phyloP scores from a whole-genome alignment of 2,797 vertebrate genomes.

The Halcyon leucocephala region DNA sequence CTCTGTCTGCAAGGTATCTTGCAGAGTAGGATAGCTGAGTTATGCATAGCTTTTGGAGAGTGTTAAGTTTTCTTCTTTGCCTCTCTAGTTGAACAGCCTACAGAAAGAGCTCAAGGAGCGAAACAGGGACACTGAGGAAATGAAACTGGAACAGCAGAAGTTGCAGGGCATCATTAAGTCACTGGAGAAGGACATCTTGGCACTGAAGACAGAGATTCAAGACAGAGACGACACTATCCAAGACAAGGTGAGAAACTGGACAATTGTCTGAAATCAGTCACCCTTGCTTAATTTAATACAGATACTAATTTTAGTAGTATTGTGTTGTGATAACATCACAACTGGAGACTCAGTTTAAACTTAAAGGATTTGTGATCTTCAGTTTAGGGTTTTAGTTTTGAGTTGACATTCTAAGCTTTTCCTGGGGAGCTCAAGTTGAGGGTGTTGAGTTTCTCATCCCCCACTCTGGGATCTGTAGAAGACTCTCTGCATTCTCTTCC shows the following conservation, averaged over 20 bases:
- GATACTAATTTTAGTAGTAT: neutral
- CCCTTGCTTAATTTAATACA: neutral
- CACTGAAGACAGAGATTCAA: conserved; percentile 87
- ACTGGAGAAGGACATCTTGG: conserved; percentile 86
- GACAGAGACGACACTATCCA: conserved; percentile 86
- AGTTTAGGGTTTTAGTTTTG: neutral
- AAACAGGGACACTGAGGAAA: conserved; percentile 77
- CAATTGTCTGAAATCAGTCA: neutral
- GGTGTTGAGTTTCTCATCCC: neutral
- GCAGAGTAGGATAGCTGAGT: neutral
- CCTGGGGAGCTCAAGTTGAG: neutral
- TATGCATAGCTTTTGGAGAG: neutral
- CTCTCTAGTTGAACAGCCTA: conserved; percentile 83
- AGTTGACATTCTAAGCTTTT: neutral
- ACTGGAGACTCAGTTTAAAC: neutral
- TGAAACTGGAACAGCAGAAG: conserved; percentile 86
- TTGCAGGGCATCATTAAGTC: conserved; percentile 86
- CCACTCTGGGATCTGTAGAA: neutral
- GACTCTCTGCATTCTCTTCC: neutral
- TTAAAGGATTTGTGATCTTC: neutral
- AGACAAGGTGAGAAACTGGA: conserved; percentile 85
- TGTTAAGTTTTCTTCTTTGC: neutral
- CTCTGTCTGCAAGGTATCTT: neutral
- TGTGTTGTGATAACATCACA: neutral
- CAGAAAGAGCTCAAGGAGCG: conserved; percentile 87